These are phyloP conservation scores for Podarcis muralis DNA, from an alignment of 2,113 vertebrate genomes.

Conservation along the genomic window DNA sequence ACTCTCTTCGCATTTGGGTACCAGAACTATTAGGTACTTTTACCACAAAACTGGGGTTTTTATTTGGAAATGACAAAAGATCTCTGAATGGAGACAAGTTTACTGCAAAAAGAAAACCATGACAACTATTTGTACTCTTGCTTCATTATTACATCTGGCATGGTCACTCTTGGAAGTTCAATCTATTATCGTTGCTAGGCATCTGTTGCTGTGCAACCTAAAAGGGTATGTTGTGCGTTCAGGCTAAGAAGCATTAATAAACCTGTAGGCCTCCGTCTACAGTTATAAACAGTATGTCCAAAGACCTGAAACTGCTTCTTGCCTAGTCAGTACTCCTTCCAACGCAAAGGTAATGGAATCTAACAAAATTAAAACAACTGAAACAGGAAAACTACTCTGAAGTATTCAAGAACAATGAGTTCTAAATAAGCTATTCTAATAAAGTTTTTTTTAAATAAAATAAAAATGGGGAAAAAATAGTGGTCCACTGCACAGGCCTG, in stretches of 20 bases:
- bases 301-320: conserved; percentile 68
- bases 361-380: conserved; percentile 57
- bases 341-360: conserved; percentile 58
- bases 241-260: conserved; percentile 75
- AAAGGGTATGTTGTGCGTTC: conserved; percentile 78
- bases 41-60: conserved; percentile 41
- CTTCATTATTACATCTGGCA: conserved; percentile 81
- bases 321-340: conserved; percentile 58
- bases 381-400: conserved; percentile 55
- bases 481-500: not conserved
- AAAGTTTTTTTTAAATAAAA: not conserved
- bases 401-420: conserved; percentile 9
- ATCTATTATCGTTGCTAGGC: conserved; percentile 81
- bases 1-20: conserved; percentile 38
- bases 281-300: conserved; percentile 69
- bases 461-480: not conserved
- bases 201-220: conserved; percentile 81
- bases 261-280: conserved; percentile 68
- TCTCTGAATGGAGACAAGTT: conserved; percentile 67
- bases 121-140: conserved; percentile 81
- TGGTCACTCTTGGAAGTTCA: conserved; percentile 82
- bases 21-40: conserved; percentile 62
- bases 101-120: conserved; percentile 78
- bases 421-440: not conserved
- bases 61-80: conserved; percentile 56